Conservation (phyloP, 2,113 vertebrate genomes). For the Xyliphius kryptos region DNA sequence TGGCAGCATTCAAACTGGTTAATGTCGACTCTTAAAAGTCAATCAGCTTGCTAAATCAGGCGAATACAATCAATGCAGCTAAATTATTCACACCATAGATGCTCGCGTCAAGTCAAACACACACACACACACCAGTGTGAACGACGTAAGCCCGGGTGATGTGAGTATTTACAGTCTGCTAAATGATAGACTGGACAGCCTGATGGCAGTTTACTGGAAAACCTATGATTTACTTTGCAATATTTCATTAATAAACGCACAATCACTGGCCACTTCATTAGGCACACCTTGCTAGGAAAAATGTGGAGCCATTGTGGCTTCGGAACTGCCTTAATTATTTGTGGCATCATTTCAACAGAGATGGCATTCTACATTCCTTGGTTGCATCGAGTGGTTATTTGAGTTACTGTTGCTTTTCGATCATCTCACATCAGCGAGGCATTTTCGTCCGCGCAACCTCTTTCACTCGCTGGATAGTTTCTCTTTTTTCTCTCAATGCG, state of each 20-base stretch:
- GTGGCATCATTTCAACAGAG: too few relatives aligned
- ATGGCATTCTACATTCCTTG: too few relatives aligned
- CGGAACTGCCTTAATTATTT: too few relatives aligned
- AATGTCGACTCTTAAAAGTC: background rate
- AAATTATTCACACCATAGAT: constrained; percentile 18
- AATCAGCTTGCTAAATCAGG: constrained; percentile 21
- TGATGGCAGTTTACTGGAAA: constrained; percentile 4
- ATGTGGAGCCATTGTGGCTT: too few relatives aligned
- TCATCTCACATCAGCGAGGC: too few relatives aligned
- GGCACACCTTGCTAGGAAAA: too few relatives aligned
- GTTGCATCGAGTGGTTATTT: too few relatives aligned
- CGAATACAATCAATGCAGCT: constrained; percentile 18
- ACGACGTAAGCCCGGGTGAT: background rate
- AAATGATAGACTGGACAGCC: background rate
- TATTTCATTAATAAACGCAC: constrained; percentile 41
- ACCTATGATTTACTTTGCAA: constrained; percentile 36
- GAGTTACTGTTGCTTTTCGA: too few relatives aligned
- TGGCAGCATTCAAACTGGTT: background rate
- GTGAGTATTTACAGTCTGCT: constrained; percentile 28
- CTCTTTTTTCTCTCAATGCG: too few relatives aligned
- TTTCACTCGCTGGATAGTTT: too few relatives aligned
- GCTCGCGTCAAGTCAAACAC: constrained; percentile 2
- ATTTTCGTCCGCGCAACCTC: too few relatives aligned
- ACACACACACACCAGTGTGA: constrained; percentile 23
- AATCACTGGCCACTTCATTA: too few relatives aligned